Base-by-base conservation (phyloP, 2,888 invertebrate genomes). In the Cactoblastis cactorum region DNA sequence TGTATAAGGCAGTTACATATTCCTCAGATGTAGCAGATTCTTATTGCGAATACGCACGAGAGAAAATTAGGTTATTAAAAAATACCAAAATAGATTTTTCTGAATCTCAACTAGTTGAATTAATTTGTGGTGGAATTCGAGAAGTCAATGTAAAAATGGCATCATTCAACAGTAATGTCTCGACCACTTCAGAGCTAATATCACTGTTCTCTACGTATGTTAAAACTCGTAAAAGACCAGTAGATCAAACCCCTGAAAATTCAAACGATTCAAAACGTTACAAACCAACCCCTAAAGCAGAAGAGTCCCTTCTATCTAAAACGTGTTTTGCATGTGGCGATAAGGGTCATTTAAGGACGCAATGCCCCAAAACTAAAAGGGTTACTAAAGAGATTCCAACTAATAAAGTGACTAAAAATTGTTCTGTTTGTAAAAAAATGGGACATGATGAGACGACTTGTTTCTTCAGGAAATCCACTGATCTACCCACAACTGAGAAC, bases 221-320 rank as follows among this genome's bases (percentile, higher is more conserved):
- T 0, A 66, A 64, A 52, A 9, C 52, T 4, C 49, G 35, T 28
- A 49, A 38, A 39, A 41, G 43, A 71, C 93, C 45, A 1, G 32
- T 33, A 32, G 34, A 33, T n/a, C 3, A 17, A 1, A 1, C 1
- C 8, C 1, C 9, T n/a, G 32, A 32, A 19, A 9, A 45, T 17
- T 18, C 19, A 1, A 34, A 18, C 8, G 33, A n/a, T 18, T 18
- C 17, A 14, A 34, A 24, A 19, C 15, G 32, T 2, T 1, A 2
- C 17, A 45, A 45, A 9, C 11, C 22, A n/a, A 32, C 15, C 11
- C 1, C n/a, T 15, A 28, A 28, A 22, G 4, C 5, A 6, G 45
- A 45, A 15, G 6, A 9, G 11, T 1, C n/a, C 5, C 5, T 5
- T 4, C 3, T 22, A 22, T 4, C 3, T 22, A 22, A 22, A 22